These are phyloP conservation scores for Argynnis bischoffii DNA, from an alignment of 2,888 invertebrate species.

Conservation along the genomic window DNA sequence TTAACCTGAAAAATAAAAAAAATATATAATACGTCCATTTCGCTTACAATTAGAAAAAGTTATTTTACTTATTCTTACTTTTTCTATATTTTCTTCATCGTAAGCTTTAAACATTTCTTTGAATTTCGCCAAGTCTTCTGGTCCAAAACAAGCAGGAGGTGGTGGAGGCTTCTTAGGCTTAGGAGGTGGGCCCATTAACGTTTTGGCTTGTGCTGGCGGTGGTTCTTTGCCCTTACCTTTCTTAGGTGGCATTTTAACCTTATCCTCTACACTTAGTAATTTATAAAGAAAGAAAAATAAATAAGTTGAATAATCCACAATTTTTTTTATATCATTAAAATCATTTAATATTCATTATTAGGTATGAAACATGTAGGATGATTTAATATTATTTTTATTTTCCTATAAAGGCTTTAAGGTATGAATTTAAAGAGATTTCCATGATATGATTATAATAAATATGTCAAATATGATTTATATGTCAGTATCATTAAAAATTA, in stretches of 20 bases:
- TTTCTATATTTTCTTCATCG: conserved; percentile 70
- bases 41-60: not conserved
- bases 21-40: not conserved
- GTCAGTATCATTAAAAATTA: too few species aligned
- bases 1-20: conserved; percentile 52
- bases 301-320: too few species aligned
- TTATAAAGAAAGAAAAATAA: not conserved
- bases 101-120: conserved; percentile 64
- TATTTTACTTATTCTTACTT: conserved; percentile 47
- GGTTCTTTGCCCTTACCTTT: conserved; percentile 53
- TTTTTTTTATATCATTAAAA: too few species aligned
- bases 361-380: too few species aligned
- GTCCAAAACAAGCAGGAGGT: conserved; percentile 67
- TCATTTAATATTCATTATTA: too few species aligned
- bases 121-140: conserved; percentile 61
- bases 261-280: not conserved
- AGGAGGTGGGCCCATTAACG: conserved; percentile 51
- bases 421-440: too few species aligned
- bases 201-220: conserved; percentile 40
- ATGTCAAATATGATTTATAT: too few species aligned
- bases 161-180: conserved; percentile 70
- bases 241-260: conserved; percentile 55
- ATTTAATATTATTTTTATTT: too few species aligned
- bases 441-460: too few species aligned
- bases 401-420: too few species aligned